phyloP scores from a whole-genome alignment of 2,888 invertebrate species.

The Catocala nupta region DNA sequence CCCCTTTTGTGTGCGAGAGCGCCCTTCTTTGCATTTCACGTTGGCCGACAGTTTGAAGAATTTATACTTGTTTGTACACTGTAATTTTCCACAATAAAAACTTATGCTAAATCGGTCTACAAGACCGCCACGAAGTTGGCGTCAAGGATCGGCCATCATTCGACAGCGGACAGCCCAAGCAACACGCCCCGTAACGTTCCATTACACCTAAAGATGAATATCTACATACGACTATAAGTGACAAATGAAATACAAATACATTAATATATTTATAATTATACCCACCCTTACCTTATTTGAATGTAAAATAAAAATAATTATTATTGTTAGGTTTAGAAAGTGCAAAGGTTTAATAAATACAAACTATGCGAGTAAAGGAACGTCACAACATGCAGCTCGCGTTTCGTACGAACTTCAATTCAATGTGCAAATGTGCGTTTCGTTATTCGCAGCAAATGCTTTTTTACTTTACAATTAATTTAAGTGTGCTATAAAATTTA shows the following conservation, averaged over 20 bases:
- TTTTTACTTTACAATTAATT: no score
- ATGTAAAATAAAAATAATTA: no score
- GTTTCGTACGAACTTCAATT: conserved; percentile 26
- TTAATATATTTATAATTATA: no score
- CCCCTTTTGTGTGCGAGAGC: conserved; percentile 83
- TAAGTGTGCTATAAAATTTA: no score
- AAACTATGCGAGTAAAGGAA: conserved; percentile 11
- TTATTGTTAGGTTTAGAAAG: no score
- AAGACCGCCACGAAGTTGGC: conserved; percentile 78
- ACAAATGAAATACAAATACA: no score
- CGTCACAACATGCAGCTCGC: conserved; percentile 5
- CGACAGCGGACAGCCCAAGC: conserved; percentile 64
- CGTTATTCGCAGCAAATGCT: conserved; percentile 8
- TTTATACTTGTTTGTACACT: conserved; percentile 66
- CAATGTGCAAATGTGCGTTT: conserved; percentile 11
- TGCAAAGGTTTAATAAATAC: no score
- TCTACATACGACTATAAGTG: no score
- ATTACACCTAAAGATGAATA: conserved; percentile 31
- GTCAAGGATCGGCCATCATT: conserved; percentile 75
- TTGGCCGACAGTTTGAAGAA: conserved; percentile 69
- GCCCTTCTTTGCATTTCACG: conserved; percentile 86
- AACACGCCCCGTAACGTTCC: conserved; percentile 71
- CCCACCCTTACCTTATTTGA: no score
- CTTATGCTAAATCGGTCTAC: conserved; percentile 65
- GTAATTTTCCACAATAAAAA: conserved; percentile 66